These are phyloP conservation scores for Sphenopsis melanotis DNA, from an alignment of 2,797 vertebrate genomes.

Conservation along the genomic window DNA sequence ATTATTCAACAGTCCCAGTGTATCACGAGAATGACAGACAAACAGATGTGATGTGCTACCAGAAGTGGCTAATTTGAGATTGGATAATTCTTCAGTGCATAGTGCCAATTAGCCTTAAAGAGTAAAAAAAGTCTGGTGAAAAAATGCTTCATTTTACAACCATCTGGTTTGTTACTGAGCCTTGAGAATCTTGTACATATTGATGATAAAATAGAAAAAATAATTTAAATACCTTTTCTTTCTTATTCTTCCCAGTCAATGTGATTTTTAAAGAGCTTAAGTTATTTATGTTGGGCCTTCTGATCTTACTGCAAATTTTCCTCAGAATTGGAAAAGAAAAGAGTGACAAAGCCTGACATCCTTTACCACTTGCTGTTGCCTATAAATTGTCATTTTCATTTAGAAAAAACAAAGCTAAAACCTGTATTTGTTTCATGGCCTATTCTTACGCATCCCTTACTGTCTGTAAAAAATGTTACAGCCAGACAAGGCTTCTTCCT, in stretches of 20 bases:
- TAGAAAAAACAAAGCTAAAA: neutral
- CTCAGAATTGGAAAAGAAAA: neutral
- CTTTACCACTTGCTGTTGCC: neutral
- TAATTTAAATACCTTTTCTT: neutral
- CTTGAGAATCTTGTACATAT: neutral
- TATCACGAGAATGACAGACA: slow-evolving; percentile 11
- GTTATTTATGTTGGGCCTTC: neutral
- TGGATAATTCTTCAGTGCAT: neutral
- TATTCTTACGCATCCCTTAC: neutral
- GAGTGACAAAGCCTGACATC: neutral
- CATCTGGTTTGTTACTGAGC: neutral
- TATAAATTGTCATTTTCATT: neutral
- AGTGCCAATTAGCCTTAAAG: slow-evolving; percentile 17
- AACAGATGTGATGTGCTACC: slow-evolving; percentile 26
- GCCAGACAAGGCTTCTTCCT: neutral
- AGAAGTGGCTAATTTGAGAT: slow-evolving; percentile 17
- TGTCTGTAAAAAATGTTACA: neutral
- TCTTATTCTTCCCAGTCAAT: neutral
- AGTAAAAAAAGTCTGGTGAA: neutral
- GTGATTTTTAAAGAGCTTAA: neutral
- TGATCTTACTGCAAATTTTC: neutral
- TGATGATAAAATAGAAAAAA: neutral
- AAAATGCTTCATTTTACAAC: neutral
- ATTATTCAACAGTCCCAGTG: slow-evolving; percentile 13
- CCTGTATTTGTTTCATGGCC: neutral